A percentile compares a stretch with the other conserved stretches of the same genome.
Evolutionary conservation across 2,113 vertebrate species (phyloP).

Genomic region (Otus sunia): DNA sequence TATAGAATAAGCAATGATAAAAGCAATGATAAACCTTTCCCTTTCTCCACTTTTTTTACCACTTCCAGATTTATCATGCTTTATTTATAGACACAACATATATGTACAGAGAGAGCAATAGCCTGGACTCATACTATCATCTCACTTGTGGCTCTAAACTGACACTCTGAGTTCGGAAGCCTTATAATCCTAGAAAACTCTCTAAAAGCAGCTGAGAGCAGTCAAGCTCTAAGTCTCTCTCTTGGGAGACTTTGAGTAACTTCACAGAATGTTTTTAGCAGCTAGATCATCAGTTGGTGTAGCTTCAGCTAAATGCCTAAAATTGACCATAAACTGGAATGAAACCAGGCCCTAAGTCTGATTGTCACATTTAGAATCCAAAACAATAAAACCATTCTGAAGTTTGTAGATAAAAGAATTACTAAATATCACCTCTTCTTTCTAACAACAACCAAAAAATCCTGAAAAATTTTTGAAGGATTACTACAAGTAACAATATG

Average conservation of each 20-base stretch:
- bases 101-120: not conserved
- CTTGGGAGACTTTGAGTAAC: not conserved
- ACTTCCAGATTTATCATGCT: not conserved
- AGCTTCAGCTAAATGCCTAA: not conserved
- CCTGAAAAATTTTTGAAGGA: not conserved
- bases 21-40: not conserved
- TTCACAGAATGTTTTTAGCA: not conserved
- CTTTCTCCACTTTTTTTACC: not conserved
- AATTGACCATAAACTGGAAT: not conserved
- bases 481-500: not conserved
- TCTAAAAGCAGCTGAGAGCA: not conserved
- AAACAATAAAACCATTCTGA: not conserved
- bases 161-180: not conserved
- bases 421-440: not conserved
- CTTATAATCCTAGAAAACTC: not conserved
- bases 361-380: not conserved
- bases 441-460: not conserved
- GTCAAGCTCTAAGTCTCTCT: not conserved
- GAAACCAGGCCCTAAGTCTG: not conserved
- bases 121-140: not conserved
- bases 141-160: not conserved
- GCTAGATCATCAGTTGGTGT: not conserved
- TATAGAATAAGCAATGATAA: not conserved
- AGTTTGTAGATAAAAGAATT: not conserved
- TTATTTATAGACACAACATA: not conserved